Evolutionary conservation across 1,140 invertebrate genomes (phyloP), one percentile per base, ranked within the genome.

Genomic region (Drosophila varians): DNA sequence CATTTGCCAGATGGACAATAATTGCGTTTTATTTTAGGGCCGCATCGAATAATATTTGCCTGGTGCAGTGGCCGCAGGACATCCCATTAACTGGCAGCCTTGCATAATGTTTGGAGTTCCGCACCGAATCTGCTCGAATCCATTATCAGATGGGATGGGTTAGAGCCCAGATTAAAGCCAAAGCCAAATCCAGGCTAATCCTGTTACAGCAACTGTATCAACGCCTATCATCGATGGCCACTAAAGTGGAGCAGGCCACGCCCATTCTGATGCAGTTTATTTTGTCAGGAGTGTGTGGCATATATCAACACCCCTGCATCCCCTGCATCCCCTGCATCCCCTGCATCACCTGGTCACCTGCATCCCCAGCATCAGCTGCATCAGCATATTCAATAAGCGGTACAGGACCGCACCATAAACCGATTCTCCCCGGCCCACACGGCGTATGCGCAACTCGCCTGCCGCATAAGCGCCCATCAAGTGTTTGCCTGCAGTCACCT

Each of bases 311-410:
- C 36, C 16, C 5, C 9, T 42, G 38, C 53, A 40, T n/a, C n/a
- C n/a, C n/a, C n/a, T n/a, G 42, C 42, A 61, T 28, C 61, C 53
- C 57, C 57, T 51, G 57, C 76, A 80, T 80, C 65, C n/a, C n/a
- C n/a, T n/a, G n/a, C n/a, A n/a, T n/a, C n/a, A n/a, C n/a, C n/a
- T n/a, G n/a, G n/a, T n/a, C n/a, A n/a, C n/a, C n/a, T n/a, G n/a
- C n/a, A n/a, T n/a, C n/a, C n/a, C n/a, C n/a, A 40, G 42, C 42
- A 61, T 28, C 61, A 56, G 48, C 57, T 51, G 57, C 76, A 80
- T 80, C 65, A 71, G 73, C 68, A 82, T 82, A 76, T 82, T 82
- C 77, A 82, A 80, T 80, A 79, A 80, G 71, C 77, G 73, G 60
- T 65, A 51, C n/a, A n/a, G n/a, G n/a, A n/a, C n/a, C n/a, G n/a